These are phyloP conservation scores for Eupsittula cactorum DNA, from an alignment of 2,113 vertebrate species.

Conservation along the genomic window DNA sequence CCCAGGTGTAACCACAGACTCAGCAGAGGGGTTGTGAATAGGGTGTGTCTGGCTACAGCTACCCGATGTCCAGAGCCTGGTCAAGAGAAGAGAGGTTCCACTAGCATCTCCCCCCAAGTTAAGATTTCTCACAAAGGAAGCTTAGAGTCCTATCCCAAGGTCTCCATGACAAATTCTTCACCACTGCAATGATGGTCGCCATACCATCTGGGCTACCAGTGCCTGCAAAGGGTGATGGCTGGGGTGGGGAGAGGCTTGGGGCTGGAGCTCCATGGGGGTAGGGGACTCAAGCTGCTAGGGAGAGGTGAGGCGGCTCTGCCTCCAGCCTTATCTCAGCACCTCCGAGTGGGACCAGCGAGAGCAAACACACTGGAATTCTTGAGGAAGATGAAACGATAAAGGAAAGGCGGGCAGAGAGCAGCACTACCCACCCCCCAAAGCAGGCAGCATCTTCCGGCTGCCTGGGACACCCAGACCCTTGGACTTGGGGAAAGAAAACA, in stretches of 20 bases:
- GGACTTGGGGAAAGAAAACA: conserved; percentile 75
- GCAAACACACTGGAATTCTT: conserved; percentile 75
- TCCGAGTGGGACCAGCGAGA: conserved; percentile 67
- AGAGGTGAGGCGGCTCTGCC: conserved; percentile 54
- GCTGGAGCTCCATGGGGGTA: neutral
- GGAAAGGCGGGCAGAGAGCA: conserved; percentile 49
- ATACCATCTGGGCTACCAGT: neutral
- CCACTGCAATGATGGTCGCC: neutral
- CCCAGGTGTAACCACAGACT: neutral
- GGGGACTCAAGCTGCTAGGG: neutral
- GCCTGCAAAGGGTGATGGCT: neutral
- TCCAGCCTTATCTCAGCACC: conserved; percentile 68
- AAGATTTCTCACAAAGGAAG: neutral
- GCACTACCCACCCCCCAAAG: conserved; percentile 51
- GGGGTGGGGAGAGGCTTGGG: neutral
- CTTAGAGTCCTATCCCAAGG: neutral
- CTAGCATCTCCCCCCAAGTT: neutral
- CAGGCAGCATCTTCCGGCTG: conserved; percentile 64
- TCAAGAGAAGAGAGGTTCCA: neutral
- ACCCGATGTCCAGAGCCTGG: neutral
- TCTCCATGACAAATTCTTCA: neutral
- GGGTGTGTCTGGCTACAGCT: neutral
- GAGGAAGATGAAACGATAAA: conserved; percentile 75
- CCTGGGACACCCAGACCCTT: conserved; percentile 72
- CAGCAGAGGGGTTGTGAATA: neutral